A percentile compares a stretch with the other conserved stretches of the same genome.
Evolutionary conservation across 1,140 invertebrate species (phyloP).

Genomic region (Bactericera cockerelli): DNA sequence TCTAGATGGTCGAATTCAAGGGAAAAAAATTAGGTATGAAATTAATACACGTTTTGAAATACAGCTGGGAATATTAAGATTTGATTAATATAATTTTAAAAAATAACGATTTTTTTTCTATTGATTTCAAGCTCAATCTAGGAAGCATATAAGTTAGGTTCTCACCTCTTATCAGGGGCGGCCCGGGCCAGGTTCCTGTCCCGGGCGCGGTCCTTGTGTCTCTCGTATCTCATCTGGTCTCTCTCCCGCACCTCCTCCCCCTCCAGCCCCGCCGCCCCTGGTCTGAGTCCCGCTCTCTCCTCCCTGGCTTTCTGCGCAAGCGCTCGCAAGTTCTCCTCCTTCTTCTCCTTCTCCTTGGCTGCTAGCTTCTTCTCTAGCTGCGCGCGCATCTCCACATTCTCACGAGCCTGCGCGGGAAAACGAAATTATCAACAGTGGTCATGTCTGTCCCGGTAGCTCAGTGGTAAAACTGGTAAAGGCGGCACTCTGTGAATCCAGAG

Average conservation of each 20-base stretch:
- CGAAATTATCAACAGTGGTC: too few species aligned
- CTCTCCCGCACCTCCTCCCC: slow-evolving; percentile 69
- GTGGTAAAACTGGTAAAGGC: too few species aligned
- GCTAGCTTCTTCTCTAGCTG: slow-evolving; percentile 93
- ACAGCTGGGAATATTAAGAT: too few species aligned
- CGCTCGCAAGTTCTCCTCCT: slow-evolving; percentile 84
- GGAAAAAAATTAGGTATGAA: too few species aligned
- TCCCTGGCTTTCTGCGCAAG: slow-evolving; percentile 92
- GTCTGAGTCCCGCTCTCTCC: slow-evolving; percentile 72
- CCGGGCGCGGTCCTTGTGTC: slow-evolving; percentile 79
- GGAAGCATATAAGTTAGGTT: too few species aligned
- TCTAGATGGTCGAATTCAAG: too few species aligned
- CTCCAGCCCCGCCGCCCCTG: slow-evolving; percentile 26
- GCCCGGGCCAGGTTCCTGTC: slow-evolving; percentile 86
- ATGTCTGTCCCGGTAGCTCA: too few species aligned
- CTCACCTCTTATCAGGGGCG: slow-evolving; percentile 76
- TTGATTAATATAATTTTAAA: too few species aligned
- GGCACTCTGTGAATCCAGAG: too few species aligned
- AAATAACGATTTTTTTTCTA: too few species aligned
- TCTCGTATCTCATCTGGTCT: slow-evolving; percentile 73
- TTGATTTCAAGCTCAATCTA: too few species aligned
- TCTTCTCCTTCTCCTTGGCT: slow-evolving; percentile 96
- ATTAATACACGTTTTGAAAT: too few species aligned
- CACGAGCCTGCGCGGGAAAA: slow-evolving; percentile 50
- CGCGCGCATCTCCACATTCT: slow-evolving; percentile 90